A percentile compares a stretch with the other conserved stretches of the same genome.
Evolutionary conservation across 2,113 vertebrate species (phyloP).

Genomic region (Esox niger): DNA sequence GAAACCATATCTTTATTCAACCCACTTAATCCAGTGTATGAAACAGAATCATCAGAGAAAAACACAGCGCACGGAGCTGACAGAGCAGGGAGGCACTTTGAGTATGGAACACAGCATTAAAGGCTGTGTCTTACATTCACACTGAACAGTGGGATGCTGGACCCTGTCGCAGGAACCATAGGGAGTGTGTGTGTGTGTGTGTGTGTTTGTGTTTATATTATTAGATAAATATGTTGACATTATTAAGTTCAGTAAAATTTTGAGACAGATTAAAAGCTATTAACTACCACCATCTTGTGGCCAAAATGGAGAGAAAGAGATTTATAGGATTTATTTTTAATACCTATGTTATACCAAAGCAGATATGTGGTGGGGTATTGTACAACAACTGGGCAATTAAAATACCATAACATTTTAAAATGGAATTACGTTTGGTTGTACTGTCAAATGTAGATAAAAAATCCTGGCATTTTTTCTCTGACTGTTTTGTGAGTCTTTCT

Average conservation of each 20-base stretch:
- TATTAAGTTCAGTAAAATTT: too few species aligned
- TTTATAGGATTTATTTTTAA: neutral
- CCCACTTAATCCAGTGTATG: neutral
- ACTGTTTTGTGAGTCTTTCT: conserved; percentile 28
- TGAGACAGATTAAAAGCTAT: too few species aligned
- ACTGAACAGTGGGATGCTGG: conserved; percentile 31
- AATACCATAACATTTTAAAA: conserved; percentile 8
- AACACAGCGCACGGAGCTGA: conserved; percentile 8
- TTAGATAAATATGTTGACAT: too few species aligned
- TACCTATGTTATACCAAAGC: neutral
- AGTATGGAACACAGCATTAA: conserved; percentile 37
- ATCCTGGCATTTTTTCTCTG: conserved; percentile 21
- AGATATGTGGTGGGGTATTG: neutral
- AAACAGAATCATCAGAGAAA: neutral
- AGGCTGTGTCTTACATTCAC: conserved; percentile 39
- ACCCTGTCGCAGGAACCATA: conserved; percentile 19
- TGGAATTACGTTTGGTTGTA: neutral
- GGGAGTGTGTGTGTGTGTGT: conserved; percentile 11
- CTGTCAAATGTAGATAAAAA: conserved; percentile 28
- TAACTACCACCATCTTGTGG: conserved; percentile 11
- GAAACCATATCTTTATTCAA: neutral
- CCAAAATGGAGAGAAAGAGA: neutral
- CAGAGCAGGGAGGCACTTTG: conserved; percentile 15
- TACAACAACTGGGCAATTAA: neutral
- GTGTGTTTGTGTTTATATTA: neutral